phyloP scores from a whole-genome alignment of 2,113 vertebrate genomes.

The Vicugna pacos region DNA sequence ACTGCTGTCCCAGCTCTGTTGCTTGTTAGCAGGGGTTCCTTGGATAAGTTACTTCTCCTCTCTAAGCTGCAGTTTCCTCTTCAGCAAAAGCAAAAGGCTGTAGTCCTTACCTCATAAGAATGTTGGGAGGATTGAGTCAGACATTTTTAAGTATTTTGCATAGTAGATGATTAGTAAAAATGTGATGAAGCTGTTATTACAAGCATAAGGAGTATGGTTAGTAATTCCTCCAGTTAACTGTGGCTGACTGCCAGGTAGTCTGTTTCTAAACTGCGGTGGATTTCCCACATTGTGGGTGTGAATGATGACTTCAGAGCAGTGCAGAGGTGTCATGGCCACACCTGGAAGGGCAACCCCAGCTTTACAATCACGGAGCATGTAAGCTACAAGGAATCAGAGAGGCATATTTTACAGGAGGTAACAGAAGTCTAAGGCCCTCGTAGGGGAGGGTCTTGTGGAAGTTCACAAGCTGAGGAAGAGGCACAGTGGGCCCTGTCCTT shows the following conservation, averaged over 20 bases:
- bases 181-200: not conserved
- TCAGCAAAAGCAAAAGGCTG: not conserved
- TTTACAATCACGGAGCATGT: not conserved
- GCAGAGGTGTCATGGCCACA: too few species aligned
- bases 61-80: not conserved
- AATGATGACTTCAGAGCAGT: not conserved
- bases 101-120: not conserved
- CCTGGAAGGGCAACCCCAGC: not conserved
- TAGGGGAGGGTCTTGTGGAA: not conserved
- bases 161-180: conserved; percentile 29
- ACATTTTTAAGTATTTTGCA: not conserved
- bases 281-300: not conserved
- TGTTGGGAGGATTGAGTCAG: not conserved
- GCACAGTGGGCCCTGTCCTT: not conserved
- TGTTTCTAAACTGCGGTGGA: not conserved
- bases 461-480: not conserved
- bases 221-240: not conserved
- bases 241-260: not conserved
- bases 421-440: not conserved
- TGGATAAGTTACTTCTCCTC: not conserved
- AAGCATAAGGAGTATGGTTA: not conserved
- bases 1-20: not conserved
- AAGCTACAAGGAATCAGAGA: not conserved
- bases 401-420: not conserved
- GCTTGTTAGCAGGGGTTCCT: not conserved